Base-by-base conservation (phyloP, 2,797 vertebrate species). In the Cryptoprocta ferox region DNA sequence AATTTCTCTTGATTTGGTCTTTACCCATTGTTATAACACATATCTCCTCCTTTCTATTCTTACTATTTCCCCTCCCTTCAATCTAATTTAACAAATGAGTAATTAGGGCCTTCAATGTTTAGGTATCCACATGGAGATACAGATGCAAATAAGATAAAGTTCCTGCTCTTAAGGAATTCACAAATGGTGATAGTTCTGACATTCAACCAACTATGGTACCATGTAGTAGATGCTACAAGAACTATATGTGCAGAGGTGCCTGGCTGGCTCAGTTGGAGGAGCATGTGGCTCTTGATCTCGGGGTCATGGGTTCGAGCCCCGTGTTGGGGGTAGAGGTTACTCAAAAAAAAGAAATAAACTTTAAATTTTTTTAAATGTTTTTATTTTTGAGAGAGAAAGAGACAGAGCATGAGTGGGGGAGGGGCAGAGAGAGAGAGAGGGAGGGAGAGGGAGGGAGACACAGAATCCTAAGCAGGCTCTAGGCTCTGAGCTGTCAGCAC, bases 71-170 rank as follows among this genome's bases (percentile, higher is more conserved):
- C 30, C 5, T 59, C 16, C 12, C 18, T 96, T 93, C 85, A 89
- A 39, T 92, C 73, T 86, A 92, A 87, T 82, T 96, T 91, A 53
- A 90, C 42, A 90, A 87, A n/a, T 28, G 42, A 21, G 70, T 45
- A 45, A 76, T 92, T 78, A 63, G 12, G 50, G 50, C 6, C 21
- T 86, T 76, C 42, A 86, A 56, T 70, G 89, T n/a, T 91, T 93
- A 88, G 28, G 35, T 78, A 79, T 2, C 73, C 32, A 79, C 63
- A 45, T 66, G 42, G 48, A 89, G 73, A 76, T 81, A 42, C 30
- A 84, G 93, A 88, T 75, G 39, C 79, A 75, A 91, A 83, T 95
- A 95, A 96, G 42, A 71, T n/a, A n/a, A 66, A 93, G 18, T 91
- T 88, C 6, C 16, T 66, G 35, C 24, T 88, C 63, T 91, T 93